Evolutionary conservation across 2,888 invertebrate species (phyloP).

Genomic region (Chalcosyrphus nemorum): DNA sequence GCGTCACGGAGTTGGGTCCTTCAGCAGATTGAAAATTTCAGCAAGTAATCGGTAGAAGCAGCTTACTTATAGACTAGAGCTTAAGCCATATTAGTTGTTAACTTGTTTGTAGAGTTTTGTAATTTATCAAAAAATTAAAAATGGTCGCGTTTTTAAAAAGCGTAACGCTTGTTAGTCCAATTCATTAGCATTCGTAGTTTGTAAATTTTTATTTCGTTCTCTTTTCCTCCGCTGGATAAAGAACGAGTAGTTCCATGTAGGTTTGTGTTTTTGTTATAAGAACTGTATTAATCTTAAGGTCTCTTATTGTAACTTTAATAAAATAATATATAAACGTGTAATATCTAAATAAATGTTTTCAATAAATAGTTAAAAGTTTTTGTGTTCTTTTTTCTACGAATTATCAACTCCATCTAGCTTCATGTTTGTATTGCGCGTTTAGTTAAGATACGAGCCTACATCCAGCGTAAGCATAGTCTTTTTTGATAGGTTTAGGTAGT

Average conservation of each 20-base stretch:
- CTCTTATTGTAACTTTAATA: constrained; percentile 35
- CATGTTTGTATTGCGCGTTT: too few species aligned
- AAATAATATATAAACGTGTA: constrained; percentile 16
- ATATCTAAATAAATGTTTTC: constrained; percentile 52
- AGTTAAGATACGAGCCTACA: too few species aligned
- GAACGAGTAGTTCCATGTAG: neutral
- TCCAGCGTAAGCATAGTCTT: too few species aligned
- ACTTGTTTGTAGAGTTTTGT: constrained; percentile 59
- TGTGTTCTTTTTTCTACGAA: neutral
- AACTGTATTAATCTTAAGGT: constrained; percentile 31
- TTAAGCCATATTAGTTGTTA: constrained; percentile 69
- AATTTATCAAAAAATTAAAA: constrained; percentile 43
- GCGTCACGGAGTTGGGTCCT: constrained; percentile 81
- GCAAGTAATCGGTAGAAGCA: constrained; percentile 76
- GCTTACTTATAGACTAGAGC: constrained; percentile 46
- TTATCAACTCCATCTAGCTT: neutral
- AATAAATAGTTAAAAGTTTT: constrained; percentile 14
- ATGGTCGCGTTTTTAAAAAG: too few species aligned
- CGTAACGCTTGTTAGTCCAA: constrained; percentile 49
- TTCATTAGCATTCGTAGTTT: constrained; percentile 43
- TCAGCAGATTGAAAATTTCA: constrained; percentile 81
- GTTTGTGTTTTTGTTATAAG: constrained; percentile 33
- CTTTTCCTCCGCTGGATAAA: neutral
- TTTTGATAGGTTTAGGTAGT: too few species aligned
- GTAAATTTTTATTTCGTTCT: neutral